Evolutionary conservation across 2,113 vertebrate genomes (phyloP).

Genomic region (Lagopus leucura): DNA sequence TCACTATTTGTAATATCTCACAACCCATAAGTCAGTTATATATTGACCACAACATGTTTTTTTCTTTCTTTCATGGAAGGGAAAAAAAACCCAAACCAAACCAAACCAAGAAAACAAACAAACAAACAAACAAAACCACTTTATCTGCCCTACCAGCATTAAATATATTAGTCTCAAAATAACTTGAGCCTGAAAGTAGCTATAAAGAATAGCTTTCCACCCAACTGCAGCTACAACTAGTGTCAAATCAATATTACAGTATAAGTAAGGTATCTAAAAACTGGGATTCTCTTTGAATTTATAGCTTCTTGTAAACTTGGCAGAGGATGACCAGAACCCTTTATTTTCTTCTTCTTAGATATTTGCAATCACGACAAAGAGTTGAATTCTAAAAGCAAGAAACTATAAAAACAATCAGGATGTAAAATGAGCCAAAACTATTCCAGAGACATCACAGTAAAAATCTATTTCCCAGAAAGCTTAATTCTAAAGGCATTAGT

Average conservation of each 20-base stretch:
- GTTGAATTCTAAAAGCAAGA: background rate
- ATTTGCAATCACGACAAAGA: background rate
- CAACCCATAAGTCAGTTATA: background rate
- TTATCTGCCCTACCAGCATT: background rate
- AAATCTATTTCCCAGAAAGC: background rate
- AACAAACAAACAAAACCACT: background rate
- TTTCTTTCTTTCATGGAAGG: too few species aligned
- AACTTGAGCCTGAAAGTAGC: background rate
- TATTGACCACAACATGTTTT: background rate
- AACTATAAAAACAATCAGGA: background rate
- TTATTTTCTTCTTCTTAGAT: background rate
- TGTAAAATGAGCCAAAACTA: background rate
- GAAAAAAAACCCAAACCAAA: too few species aligned
- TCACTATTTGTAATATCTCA: background rate
- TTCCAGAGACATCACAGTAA: background rate
- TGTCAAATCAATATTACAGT: background rate
- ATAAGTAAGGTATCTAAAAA: background rate
- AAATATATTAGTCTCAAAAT: background rate
- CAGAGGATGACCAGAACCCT: background rate
- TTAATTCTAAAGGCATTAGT: background rate
- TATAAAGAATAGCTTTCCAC: background rate
- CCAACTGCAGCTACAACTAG: background rate
- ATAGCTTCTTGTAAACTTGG: background rate
- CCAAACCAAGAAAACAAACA: too few species aligned
- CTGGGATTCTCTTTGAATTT: background rate